These are phyloP conservation scores for Drosophila orena DNA, from an alignment of 1,140 invertebrate genomes.

Conservation along the genomic window DNA sequence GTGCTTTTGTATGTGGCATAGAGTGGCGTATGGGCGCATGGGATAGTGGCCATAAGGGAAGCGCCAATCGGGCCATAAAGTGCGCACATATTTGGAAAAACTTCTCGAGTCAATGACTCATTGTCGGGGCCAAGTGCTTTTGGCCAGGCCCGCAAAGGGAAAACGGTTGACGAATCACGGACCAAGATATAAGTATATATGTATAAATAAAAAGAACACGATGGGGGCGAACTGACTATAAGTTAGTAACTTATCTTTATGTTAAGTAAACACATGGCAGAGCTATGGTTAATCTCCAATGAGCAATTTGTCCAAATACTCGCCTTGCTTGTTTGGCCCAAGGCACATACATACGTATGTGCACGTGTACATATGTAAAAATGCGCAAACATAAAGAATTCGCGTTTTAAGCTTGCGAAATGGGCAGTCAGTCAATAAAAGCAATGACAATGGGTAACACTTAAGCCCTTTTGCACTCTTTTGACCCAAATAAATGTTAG, in stretches of 20 bases:
- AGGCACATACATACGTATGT: too few species aligned
- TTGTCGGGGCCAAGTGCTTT: slow-evolving; percentile 20
- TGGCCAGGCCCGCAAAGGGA: slow-evolving; percentile 9
- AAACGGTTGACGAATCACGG: slow-evolving; percentile 12
- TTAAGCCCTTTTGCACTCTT: not conserved
- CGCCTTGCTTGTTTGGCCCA: too few species aligned
- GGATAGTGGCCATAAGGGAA: slow-evolving; percentile 31
- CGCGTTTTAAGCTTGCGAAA: not conserved
- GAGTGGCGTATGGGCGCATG: not conserved
- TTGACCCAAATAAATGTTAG: slow-evolving; percentile 1
- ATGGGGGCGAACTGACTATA: not conserved
- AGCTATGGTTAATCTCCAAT: not conserved
- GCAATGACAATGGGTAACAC: not conserved
- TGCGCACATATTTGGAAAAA: slow-evolving; percentile 55
- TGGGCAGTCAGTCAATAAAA: too few species aligned
- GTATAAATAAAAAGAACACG: not conserved
- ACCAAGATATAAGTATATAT: too few species aligned
- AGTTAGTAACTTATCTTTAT: slow-evolving; percentile 4
- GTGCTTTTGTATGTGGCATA: slow-evolving; percentile 10
- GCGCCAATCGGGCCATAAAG: slow-evolving; percentile 37
- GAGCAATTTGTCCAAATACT: not conserved
- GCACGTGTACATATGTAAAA: too few species aligned
- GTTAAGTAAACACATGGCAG: not conserved
- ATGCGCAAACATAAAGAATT: not conserved
- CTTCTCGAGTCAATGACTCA: slow-evolving; percentile 53